Evolutionary conservation across 2,797 vertebrate species (phyloP), one percentile per base, ranked within the genome.

Genomic region (Dallia pectoralis): DNA sequence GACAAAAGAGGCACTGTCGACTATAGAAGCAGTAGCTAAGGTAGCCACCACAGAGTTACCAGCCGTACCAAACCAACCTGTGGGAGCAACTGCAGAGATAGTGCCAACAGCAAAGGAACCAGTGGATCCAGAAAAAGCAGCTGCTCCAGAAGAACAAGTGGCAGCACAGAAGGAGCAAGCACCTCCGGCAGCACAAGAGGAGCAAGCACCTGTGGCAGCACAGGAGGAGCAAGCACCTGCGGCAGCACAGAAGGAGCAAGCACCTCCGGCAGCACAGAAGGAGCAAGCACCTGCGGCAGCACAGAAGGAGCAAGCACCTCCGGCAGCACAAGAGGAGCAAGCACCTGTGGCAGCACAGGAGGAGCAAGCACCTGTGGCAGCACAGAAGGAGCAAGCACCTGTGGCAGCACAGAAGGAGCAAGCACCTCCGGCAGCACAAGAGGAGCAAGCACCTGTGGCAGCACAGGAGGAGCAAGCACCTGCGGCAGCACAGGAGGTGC

Each of bases 21-120:
- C 33, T 69, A 80, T 51, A 67, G 62, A 49, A 63, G 36, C 62
- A 29, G 62, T 59, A 1, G 27, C 68, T 59, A 72, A 30, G 51
- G 68, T 71, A 51, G 66, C 71, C 30, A 59, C 53, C 7, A 11
- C 53, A 59, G 22, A 33, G 4, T 19, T 51, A 33, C 51, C 51
- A 1, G 69, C n/a, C 8, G 32, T 32, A 36, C 18, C 53, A 59
- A 14, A 36, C 6, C 32, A 59, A 33, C 32, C 69, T 0, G 69
- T 14, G n/a, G 15, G 30, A 22, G 56, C 40, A 29, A 30, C 30
- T 47, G 25, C 67, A 40, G 74, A 47, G n/a, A 25, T 51, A 4
- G 25, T 32, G 3, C 16, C 68, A 36, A 18, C 30, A 6, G 22
- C 64, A 29, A 53, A 49, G 33, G 51, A 44, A 3, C 7, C 74